phyloP scores from a whole-genome alignment of 2,888 invertebrate species.

The Ormia ochracea region DNA sequence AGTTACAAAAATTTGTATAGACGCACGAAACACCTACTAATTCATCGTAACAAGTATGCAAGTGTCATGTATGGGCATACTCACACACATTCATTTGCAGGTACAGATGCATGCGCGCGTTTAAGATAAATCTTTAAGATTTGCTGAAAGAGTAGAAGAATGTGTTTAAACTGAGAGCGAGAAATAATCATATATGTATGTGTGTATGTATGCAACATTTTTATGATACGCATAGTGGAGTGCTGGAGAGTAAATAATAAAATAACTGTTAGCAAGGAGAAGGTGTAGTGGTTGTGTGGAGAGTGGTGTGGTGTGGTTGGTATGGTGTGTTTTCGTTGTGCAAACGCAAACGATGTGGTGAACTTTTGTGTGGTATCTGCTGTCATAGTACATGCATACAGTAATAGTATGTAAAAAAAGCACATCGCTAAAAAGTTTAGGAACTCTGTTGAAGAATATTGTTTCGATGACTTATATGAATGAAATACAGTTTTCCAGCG shows the following conservation, averaged over 20 bases:
- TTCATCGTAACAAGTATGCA: not conserved
- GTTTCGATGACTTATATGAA: too few species aligned
- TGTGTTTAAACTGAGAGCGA: not conserved
- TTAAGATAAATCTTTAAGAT: slow-evolving; percentile 21
- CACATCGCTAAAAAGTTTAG: not conserved
- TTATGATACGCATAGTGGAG: not conserved
- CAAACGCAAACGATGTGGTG: not conserved
- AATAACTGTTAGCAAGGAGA: slow-evolving; percentile 30
- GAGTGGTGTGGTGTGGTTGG: too few species aligned
- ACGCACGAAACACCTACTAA: not conserved
- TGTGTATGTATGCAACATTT: too few species aligned
- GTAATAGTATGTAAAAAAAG: not conserved
- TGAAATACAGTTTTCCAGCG: too few species aligned
- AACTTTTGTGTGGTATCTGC: not conserved
- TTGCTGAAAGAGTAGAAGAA: not conserved
- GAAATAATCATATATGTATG: not conserved
- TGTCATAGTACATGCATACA: not conserved
- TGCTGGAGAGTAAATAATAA: slow-evolving; percentile 8
- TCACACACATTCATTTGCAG: not conserved
- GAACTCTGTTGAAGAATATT: too few species aligned
- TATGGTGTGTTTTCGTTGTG: slow-evolving; percentile 5
- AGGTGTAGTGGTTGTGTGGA: not conserved
- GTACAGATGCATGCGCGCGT: not conserved
- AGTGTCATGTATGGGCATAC: too few species aligned
- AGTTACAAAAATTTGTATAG: not conserved